A percentile compares a stretch with the other conserved stretches of the same genome.
Conservation (phyloP, 2,888 invertebrate species). For the Sarcophaga variegata region DNA sequence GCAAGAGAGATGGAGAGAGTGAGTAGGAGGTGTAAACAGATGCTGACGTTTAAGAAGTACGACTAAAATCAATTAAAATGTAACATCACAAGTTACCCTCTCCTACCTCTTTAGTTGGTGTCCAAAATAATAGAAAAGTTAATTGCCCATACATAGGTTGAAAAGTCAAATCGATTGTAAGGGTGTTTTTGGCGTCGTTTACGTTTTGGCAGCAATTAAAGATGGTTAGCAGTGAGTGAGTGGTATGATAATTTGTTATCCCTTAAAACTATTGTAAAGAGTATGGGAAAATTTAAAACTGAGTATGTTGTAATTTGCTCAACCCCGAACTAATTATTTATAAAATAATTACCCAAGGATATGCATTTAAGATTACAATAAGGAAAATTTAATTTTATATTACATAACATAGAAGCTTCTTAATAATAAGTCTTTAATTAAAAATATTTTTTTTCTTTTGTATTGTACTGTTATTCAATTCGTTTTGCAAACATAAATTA, state of each 20-base stretch:
- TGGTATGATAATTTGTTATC: constrained; percentile 7
- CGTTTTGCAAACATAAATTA: constrained; percentile 35
- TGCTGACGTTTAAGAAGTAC: neutral
- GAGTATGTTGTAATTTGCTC: neutral
- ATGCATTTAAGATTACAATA: neutral
- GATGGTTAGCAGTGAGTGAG: neutral
- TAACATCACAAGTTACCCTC: neutral
- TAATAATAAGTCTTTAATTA: constrained; percentile 5
- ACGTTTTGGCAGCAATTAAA: neutral
- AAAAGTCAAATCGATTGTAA: constrained; percentile 32
- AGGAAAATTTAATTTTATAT: neutral
- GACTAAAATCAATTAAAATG: constrained; percentile 52
- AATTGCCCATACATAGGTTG: constrained; percentile 41
- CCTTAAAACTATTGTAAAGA: neutral
- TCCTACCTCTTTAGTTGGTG: neutral
- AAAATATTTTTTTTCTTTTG: neutral
- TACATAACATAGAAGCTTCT: neutral
- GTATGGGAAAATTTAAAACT: neutral
- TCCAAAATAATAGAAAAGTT: constrained; percentile 36
- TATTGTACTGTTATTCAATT: neutral
- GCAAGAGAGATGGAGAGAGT: neutral
- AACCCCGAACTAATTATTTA: neutral
- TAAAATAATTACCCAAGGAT: constrained; percentile 7
- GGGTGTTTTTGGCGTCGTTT: constrained; percentile 3
- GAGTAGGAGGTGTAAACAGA: neutral